A percentile compares a stretch with the other conserved stretches of the same genome.
phyloP scores from a whole-genome alignment of 2,797 vertebrate species.

The Agapornis canus region DNA sequence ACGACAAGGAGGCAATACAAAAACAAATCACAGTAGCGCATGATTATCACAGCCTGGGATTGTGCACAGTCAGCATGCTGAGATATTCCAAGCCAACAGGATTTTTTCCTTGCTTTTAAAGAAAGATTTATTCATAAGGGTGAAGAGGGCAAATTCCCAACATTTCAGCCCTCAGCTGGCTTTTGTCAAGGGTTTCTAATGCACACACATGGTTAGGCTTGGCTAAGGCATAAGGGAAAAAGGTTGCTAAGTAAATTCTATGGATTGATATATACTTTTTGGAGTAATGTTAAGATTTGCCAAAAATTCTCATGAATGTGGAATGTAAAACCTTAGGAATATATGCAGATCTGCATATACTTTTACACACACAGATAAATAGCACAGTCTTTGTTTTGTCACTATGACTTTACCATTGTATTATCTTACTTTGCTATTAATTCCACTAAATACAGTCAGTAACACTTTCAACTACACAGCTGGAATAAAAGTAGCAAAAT shows the following conservation, averaged over 20 bases:
- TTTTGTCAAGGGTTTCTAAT: conserved; percentile 57
- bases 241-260: conserved; percentile 10
- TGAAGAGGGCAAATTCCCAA: conserved; percentile 65
- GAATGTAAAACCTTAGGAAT: conserved; percentile 35
- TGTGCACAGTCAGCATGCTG: conserved; percentile 63
- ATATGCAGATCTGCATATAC: not conserved
- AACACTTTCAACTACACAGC: not conserved
- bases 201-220: conserved; percentile 36
- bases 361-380: not conserved
- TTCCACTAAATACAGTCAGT: not conserved
- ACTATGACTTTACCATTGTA: not conserved
- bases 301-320: conserved; percentile 9
- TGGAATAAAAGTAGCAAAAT: not conserved
- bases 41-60: conserved; percentile 23
- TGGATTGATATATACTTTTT: conserved; percentile 21
- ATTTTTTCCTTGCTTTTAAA: conserved; percentile 41
- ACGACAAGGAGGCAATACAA: conserved; percentile 46
- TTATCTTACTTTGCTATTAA: not conserved
- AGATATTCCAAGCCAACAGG: conserved; percentile 37
- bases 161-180: conserved; percentile 54
- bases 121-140: conserved; percentile 57
- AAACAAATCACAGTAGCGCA: conserved; percentile 47
- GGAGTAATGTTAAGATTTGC: not conserved
- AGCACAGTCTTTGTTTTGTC: not conserved
- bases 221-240: not conserved